Base-by-base conservation (phyloP, 2,888 invertebrate genomes). In the Hyles lineata region DNA sequence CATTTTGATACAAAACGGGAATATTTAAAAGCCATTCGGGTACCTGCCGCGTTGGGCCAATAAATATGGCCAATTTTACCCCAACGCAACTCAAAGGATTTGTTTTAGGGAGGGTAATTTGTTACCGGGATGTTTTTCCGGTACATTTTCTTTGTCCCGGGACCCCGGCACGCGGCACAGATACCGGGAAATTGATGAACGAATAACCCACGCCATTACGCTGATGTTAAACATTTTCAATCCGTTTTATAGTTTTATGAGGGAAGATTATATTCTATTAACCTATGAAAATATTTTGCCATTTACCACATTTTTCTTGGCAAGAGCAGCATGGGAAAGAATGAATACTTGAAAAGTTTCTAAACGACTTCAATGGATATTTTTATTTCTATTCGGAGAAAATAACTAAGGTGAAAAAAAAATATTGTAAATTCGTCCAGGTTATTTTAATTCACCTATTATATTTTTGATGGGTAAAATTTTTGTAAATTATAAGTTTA, bases 131-230 rank as follows among this genome's bases (percentile, higher is more conserved):
- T 67, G 70, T 73, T 73, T 76, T 76, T 74, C 75, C 76, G 70
- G 76, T 75, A 76, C 76, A 75, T 76, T 77, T 76, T 77, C 76
- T 75, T 72, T 76, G 75, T 74, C 72, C 72, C 72, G 52, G 60
- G 60, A 72, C 75, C 59, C 43, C 62, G 32, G 58, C 52, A 23
- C 32, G 70, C 61, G 6, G 50, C 35, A 2, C 52, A 61, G 60
- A 50, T 61, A 52, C 52, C 60, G 52, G 50, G 50, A 29, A 61
- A 71, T 69, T 69, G 71, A 74, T 74, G 70, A 61, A 29, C 71
- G 55, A 61, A 71, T 71, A 52, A 69, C 74, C 58, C 67, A 69
- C 50, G 52, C 69, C 67, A 59, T 74, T 52, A 60, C 21, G 29
- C 21, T 71, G 52, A 70, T 73, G 32, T 62, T 73, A 61, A 55